These are phyloP conservation scores for Genyomyrus donnyi DNA, from an alignment of 2,113 vertebrate genomes.

Conservation along the genomic window DNA sequence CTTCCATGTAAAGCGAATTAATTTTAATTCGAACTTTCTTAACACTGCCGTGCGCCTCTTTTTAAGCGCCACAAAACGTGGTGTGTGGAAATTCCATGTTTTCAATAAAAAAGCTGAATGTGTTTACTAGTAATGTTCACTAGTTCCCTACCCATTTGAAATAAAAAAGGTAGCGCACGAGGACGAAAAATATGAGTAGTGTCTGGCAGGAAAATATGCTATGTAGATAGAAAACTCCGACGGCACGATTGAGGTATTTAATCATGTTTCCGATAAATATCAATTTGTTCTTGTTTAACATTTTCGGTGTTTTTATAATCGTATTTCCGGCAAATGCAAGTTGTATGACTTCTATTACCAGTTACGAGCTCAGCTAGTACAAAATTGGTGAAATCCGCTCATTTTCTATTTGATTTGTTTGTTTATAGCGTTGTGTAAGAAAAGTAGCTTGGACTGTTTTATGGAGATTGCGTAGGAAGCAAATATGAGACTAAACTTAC, in stretches of 20 bases:
- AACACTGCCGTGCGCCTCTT: not conserved
- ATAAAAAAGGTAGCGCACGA: not conserved
- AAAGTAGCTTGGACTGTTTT: not conserved
- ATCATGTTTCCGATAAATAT: not conserved
- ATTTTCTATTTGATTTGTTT: not conserved
- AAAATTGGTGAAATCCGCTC: not conserved
- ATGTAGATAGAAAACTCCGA: not conserved
- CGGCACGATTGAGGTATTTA: not conserved
- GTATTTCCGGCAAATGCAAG: not conserved
- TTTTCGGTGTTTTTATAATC: not conserved
- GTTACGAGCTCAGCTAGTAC: not conserved
- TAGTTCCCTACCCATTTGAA: not conserved
- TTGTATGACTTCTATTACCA: not conserved
- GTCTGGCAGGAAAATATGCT: not conserved
- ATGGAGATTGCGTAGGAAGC: not conserved
- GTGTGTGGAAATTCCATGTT: not conserved
- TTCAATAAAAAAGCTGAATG: not conserved
- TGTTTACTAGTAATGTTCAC: not conserved
- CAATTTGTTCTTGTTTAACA: not conserved
- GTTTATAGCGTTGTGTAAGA: not conserved
- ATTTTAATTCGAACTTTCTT: constrained; percentile 12
- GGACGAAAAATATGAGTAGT: not conserved
- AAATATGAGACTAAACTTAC: not conserved
- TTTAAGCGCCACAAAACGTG: not conserved
- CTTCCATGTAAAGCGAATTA: not conserved